Percentiles rank a stretch among this genome's conserved stretches.
These are phyloP conservation scores for Hylia prasina DNA, from an alignment of 2,113 vertebrate genomes.

Conservation along the genomic window DNA sequence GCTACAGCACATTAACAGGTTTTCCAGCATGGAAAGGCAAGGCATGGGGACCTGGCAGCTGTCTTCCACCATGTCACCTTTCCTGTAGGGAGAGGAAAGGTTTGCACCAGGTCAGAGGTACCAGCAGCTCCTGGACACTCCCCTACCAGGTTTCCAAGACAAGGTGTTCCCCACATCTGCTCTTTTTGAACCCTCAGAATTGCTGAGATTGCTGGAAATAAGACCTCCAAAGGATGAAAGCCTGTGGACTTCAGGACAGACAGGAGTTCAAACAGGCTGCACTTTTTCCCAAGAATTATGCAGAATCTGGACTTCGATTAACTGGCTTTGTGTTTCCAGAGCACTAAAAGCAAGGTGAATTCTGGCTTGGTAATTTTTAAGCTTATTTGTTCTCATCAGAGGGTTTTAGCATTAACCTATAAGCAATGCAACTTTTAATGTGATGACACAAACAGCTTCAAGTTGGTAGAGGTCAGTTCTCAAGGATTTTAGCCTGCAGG, in stretches of 20 bases:
- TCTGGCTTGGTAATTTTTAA: background rate
- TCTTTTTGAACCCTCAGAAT: background rate
- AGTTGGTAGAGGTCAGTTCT: slow-evolving; percentile 22
- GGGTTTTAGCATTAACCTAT: background rate
- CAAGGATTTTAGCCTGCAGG: slow-evolving; percentile 7
- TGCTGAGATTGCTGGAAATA: background rate
- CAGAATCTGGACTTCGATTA: background rate
- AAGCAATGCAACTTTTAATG: background rate
- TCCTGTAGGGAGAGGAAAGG: background rate
- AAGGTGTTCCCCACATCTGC: background rate
- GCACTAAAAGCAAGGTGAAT: background rate
- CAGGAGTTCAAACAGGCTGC: background rate
- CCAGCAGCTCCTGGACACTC: accelerated
- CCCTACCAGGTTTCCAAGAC: background rate
- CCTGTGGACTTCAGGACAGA: background rate
- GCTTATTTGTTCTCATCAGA: background rate
- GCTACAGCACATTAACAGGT: background rate
- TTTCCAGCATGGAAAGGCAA: background rate
- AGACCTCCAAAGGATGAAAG: background rate
- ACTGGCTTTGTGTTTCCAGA: background rate
- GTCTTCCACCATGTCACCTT: accelerated
- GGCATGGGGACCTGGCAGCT: background rate
- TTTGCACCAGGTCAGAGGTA: background rate
- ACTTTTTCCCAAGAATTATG: background rate
- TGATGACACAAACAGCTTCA: background rate